Evolutionary conservation across 2,888 invertebrate genomes (phyloP), one percentile per base, ranked within the genome.

Genomic region (Cylloceria caligata): DNA sequence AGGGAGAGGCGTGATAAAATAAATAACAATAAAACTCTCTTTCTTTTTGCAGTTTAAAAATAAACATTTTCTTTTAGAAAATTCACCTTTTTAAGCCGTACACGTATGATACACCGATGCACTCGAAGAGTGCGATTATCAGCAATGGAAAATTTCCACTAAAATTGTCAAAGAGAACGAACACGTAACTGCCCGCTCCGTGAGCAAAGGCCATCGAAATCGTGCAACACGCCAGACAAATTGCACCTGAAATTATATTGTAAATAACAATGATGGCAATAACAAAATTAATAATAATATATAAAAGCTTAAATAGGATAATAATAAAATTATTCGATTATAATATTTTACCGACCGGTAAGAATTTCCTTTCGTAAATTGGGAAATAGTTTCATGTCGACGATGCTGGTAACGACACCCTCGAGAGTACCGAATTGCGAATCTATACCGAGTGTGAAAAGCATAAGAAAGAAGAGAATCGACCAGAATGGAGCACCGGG

Each of bases 401-500:
- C 97, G 80, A 99, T 95, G 1, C 98, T 98, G 0, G 99, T 99
- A 72, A 98, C 97, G 16, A 99, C 98, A 3, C 99, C 99, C 92
- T 99, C 99, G 21, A 99, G 93, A 0, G 98, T 99, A 0, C 98
- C 98, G 90, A 99, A 99, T 92, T 99, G 99, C 0, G 98, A 99
- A 92, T 99, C 99, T 83, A 99, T 98, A 5, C 99, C 99, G 78
- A 99, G 94, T 0, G 98, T 98, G 92, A 99, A 97, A 42, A 99
- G 95, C 99, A 99, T 99, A 69, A 99, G 94, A 93, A 99, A 99
- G 94, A 99, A 99, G 11, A 99, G 94, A 13, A 99, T 95, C 3
- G 98, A 97, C 99, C 99, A 99, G 90, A 99, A 96, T 88, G 98
- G 98, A 0, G 98, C 97, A 0, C 98, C 97, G 0, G 99, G 98